Evolutionary conservation across 2,797 vertebrate genomes (phyloP), one percentile per base, ranked within the genome.

Genomic region (Mormyrus proboscirostris): DNA sequence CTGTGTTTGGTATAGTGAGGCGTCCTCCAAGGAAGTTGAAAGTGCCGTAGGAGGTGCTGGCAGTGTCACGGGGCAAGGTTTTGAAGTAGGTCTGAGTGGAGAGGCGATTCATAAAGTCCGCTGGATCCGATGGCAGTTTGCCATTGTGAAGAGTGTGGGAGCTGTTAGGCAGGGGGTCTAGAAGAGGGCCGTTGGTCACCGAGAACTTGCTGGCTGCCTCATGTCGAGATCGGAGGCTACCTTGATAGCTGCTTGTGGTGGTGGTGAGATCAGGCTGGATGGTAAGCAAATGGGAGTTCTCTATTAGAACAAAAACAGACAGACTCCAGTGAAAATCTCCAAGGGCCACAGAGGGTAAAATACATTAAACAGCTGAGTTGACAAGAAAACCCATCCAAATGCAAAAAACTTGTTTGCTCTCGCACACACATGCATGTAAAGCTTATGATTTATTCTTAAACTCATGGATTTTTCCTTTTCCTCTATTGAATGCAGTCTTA

Each of bases 211-310:
- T 95, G 0, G 96, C 92, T 86, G 96, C 93, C 0, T 99, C 98
- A 88, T 98, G 98, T 83, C 98, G 97, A 0, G 98, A 95, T 91
- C 97, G 98, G 65, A 99, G 96, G 0, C 97, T 97, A 92, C 98
- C 98, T 93, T 99, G 98, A 95, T 99, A 99, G 92, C 97, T 99
- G 94, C 97, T 98, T 90, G 98, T 98, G 91, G 98, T 96, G 79
- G 98, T 98, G 92, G 98, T 99, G 92, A 99, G 96, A 95, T 99
- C 98, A 0, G 98, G 98, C 94, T 99, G 98, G 96, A 99, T 99
- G 93, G 98, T 99, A 92, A 99, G 97, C 95, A 99, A 96, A 93
- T 98, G 96, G 91, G 98, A 98, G 92, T 98, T 99, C 95, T 99
- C 98, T 99, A 95, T 89, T 84, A 89, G 90, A 90, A 93, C 90